Evolutionary conservation across 2,113 vertebrate genomes (phyloP).

Genomic region (Arizona elegans): DNA sequence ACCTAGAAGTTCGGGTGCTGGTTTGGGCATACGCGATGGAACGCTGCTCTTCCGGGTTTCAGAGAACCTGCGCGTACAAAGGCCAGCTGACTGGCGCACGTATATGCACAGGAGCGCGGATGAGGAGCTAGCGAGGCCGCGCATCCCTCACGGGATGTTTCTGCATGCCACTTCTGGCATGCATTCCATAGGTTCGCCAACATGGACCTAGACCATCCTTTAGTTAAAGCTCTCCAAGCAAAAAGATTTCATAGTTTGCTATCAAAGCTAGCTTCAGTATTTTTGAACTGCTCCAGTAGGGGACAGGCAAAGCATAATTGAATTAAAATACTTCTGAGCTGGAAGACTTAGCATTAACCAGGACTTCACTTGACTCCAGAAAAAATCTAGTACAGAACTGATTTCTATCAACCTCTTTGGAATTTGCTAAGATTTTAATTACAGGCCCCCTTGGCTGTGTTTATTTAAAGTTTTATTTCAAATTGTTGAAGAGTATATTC

Average conservation of each 20-base stretch:
- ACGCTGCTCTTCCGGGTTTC: no score
- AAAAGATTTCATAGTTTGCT: background rate
- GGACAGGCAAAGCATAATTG: constrained; percentile 36
- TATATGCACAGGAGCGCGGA: no score
- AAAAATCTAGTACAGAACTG: constrained; percentile 43
- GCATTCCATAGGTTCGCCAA: no score
- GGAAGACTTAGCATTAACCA: constrained; percentile 49
- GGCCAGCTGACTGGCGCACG: no score
- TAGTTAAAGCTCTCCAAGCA: background rate
- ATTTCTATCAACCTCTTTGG: constrained; percentile 56
- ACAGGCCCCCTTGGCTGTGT: constrained; percentile 56
- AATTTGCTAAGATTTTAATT: constrained; percentile 62
- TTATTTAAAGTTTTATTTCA: constrained; percentile 62
- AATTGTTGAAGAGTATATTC: constrained; percentile 38
- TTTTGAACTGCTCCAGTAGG: background rate
- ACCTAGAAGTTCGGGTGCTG: no score
- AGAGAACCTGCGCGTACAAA: no score
- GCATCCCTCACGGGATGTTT: no score
- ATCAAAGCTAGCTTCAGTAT: background rate
- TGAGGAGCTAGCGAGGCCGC: no score
- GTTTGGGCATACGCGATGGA: no score
- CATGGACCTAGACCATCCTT: background rate
- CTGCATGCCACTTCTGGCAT: no score
- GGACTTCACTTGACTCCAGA: constrained; percentile 39
- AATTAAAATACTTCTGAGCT: constrained; percentile 35